phyloP scores from a whole-genome alignment of 2,797 vertebrate genomes.

The Gastrophryne carolinensis region DNA sequence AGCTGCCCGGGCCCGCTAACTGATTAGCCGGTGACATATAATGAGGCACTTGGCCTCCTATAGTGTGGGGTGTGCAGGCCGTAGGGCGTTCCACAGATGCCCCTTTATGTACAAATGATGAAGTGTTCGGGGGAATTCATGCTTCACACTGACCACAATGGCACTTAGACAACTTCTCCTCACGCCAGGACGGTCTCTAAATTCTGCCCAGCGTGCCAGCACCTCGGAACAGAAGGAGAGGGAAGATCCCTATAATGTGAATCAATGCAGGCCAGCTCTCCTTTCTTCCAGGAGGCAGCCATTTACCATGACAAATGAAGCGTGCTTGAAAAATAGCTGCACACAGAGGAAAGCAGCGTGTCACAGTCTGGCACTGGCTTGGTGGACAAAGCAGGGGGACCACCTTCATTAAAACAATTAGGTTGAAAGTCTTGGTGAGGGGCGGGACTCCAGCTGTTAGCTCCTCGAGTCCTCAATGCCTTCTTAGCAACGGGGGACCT shows the following conservation, averaged over 20 bases:
- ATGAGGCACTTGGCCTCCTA: no score
- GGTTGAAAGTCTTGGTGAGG: conserved; percentile 31
- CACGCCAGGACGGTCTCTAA: conserved; percentile 3
- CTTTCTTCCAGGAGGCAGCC: conserved; percentile 4
- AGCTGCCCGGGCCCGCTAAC: no score
- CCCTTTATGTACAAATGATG: conserved; percentile 40
- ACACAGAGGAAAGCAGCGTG: conserved; percentile 30
- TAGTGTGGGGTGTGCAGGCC: background rate
- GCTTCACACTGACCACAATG: conserved; percentile 14
- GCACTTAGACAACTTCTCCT: background rate
- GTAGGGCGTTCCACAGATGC: background rate
- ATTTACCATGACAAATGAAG: conserved; percentile 44
- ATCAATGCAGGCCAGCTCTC: background rate
- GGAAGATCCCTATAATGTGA: conserved; percentile 10
- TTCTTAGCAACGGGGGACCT: conserved; percentile 37
- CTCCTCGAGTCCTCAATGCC: conserved; percentile 33
- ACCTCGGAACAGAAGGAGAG: conserved; percentile 33
- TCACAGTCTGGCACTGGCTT: conserved; percentile 41
- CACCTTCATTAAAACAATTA: conserved; percentile 50
- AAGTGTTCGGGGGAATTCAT: conserved; percentile 44
- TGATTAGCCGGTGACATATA: no score
- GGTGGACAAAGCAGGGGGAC: conserved; percentile 17
- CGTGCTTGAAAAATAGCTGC: conserved; percentile 46
- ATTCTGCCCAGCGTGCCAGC: background rate
- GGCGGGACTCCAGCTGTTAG: conserved; percentile 48